Percentiles rank a stretch among this genome's conserved stretches.
Evolutionary conservation across 2,888 invertebrate genomes (phyloP).

Genomic region (Oscheius sp.): DNA sequence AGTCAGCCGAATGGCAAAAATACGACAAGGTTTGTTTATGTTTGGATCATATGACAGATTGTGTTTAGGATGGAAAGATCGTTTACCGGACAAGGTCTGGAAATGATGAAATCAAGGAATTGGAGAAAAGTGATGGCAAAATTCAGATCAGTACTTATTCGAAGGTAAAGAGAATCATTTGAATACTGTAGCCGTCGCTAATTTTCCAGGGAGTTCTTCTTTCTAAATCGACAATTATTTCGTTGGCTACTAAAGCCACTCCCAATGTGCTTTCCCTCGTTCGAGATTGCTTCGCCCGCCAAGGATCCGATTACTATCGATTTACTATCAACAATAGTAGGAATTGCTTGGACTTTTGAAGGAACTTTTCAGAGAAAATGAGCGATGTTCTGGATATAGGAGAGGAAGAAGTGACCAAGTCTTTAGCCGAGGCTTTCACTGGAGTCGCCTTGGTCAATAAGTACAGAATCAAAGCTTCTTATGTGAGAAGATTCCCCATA

Average conservation of each 20-base stretch:
- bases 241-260: background rate
- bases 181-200: background rate
- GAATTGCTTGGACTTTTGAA: background rate
- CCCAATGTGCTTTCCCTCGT: background rate
- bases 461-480: conserved; percentile 9
- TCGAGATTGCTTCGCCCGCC: conserved; percentile 7
- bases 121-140: background rate
- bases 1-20: conserved; percentile 1
- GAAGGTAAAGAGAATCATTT: background rate
- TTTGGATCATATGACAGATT: background rate
- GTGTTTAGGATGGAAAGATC: background rate
- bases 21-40: conserved; percentile 1
- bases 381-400: background rate
- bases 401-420: background rate
- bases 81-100: background rate
- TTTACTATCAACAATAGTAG: conserved; percentile 17
- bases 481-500: background rate
- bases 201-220: background rate
- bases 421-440: background rate
- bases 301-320: background rate
- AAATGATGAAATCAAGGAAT: background rate
- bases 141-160: background rate
- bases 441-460: background rate
- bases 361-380: background rate
- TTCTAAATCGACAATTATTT: background rate